Base-by-base conservation (phyloP, 2,113 vertebrate genomes). In the Callipepla californica region DNA sequence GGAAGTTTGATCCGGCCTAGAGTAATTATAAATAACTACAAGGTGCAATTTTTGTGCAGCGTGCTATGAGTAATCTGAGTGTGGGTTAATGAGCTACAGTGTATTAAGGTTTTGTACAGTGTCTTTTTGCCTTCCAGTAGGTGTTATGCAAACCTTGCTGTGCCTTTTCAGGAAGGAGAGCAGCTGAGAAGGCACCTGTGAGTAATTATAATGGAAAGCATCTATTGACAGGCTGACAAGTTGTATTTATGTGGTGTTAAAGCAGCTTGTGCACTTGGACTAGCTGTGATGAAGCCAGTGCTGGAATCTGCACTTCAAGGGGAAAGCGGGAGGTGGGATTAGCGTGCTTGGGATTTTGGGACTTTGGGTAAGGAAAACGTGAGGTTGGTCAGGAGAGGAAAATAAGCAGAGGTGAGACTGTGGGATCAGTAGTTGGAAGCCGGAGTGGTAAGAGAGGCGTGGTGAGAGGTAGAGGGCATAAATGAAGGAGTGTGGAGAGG, bases 111-210 rank as follows among this genome's bases (percentile, higher is more conserved):
- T 84, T 62, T 59, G 38, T 23, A 28, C 0, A 0, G 22, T 16
- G 22, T 4, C 51, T 72, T 21, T 76, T 21, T 76, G 53, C 44
- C 12, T 53, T 80, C 42, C 22, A 38, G 34, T 19, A 28, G 28
- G 16, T 2, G 25, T 63, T 15, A 4, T 2, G 3, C 32, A 20
- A 0, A 25, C 42, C n/a, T 1, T 18, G 11, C 6, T 21, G 5
- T 14, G 34, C 5, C 22, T 11, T 44, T 34, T 23, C 28, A 1
- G 16, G 44, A 50, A 65, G 65, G 20, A 36, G 7, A 5, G 17
- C 28, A 13, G 8, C 28, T 47, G 45, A 57, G 45, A 1, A 66
- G 57, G 30, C 47, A 26, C 51, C 17, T 28, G 34, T 25, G 32
- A 19, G 4, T 10, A 2, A 1, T 4, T n/a, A 28, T 26, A 12